Evolutionary conservation across 2,113 vertebrate genomes (phyloP).

Genomic region (Burhinus bistriatus): DNA sequence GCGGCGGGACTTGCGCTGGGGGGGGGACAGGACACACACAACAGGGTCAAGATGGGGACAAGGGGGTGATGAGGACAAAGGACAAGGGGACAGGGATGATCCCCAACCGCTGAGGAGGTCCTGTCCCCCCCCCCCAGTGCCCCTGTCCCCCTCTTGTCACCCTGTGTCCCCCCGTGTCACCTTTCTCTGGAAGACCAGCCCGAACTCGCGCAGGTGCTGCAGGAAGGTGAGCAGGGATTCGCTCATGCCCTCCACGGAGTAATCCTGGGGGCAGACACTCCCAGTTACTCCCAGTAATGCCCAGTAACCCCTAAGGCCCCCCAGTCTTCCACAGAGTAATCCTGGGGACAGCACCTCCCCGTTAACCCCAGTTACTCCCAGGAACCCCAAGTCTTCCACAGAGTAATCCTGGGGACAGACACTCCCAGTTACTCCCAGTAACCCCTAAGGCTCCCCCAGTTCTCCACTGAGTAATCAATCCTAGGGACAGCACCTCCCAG

Average conservation of each 20-base stretch:
- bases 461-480: no score
- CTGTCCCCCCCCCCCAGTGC: not conserved
- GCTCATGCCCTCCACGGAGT: slow-evolving; percentile 95
- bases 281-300: not conserved
- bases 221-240: slow-evolving; percentile 89
- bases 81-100: not conserved
- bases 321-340: not conserved
- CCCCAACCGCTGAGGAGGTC: not conserved
- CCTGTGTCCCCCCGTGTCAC: slow-evolving; percentile 41
- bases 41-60: not conserved
- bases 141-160: no score
- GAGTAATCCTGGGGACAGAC: no score
- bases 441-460: no score
- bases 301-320: no score
- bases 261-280: slow-evolving; percentile 75
- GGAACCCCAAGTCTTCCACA: no score
- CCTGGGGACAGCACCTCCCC: not conserved
- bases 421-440: no score
- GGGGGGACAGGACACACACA: no score
- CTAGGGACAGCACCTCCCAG: no score
- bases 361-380: not conserved
- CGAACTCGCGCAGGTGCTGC: slow-evolving; percentile 91
- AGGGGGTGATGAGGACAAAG: not conserved
- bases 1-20: slow-evolving; percentile 87
- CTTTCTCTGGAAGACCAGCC: slow-evolving; percentile 93